These are phyloP conservation scores for Lepidotrigona ventralis DNA, from an alignment of 1,140 invertebrate species.

Conservation along the genomic window DNA sequence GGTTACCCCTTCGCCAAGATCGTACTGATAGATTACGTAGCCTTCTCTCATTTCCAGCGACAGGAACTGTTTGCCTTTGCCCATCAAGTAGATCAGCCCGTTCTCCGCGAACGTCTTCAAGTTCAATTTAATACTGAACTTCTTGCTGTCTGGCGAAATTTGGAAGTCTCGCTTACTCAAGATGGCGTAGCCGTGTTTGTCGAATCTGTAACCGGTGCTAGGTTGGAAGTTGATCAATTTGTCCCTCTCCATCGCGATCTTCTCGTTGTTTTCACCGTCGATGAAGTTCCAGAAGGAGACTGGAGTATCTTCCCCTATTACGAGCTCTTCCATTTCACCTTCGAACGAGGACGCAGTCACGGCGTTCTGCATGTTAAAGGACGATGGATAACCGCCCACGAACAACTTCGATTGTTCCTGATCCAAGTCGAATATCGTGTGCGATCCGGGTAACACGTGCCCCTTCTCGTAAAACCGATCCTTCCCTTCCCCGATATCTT, in stretches of 20 bases:
- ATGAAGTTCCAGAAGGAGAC: constrained; percentile 98
- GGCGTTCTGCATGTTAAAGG: constrained; percentile 84
- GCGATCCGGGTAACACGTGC: constrained; percentile 84
- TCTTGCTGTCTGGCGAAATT: constrained; percentile 81
- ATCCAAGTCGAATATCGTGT: constrained; percentile 93
- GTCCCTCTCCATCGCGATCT: constrained; percentile 87
- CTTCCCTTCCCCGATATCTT: constrained; percentile 85
- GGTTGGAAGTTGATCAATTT: constrained; percentile 83
- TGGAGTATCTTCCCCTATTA: constrained; percentile 92
- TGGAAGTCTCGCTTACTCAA: constrained; percentile 82
- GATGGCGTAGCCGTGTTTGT: constrained; percentile 91
- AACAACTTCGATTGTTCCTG: constrained; percentile 92
- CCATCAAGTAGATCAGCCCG: constrained; percentile 93
- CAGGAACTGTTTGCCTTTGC: constrained; percentile 87
- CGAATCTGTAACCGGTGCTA: constrained; percentile 89
- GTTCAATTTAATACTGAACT: constrained; percentile 83
- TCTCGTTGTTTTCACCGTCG: constrained; percentile 87
- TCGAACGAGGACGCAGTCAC: constrained; percentile 89
- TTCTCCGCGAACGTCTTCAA: constrained; percentile 94
- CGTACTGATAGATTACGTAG: constrained; percentile 85
- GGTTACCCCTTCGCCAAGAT: constrained; percentile 84
- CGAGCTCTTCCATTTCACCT: constrained; percentile 94
- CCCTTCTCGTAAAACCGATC: constrained; percentile 82
- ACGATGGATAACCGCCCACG: constrained; percentile 91
- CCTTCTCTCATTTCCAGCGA: constrained; percentile 92